A percentile compares a stretch with the other conserved stretches of the same genome.
These are phyloP conservation scores for Propithecus deckenii DNA, from an alignment of 2,797 vertebrate species.

Conservation along the genomic window DNA sequence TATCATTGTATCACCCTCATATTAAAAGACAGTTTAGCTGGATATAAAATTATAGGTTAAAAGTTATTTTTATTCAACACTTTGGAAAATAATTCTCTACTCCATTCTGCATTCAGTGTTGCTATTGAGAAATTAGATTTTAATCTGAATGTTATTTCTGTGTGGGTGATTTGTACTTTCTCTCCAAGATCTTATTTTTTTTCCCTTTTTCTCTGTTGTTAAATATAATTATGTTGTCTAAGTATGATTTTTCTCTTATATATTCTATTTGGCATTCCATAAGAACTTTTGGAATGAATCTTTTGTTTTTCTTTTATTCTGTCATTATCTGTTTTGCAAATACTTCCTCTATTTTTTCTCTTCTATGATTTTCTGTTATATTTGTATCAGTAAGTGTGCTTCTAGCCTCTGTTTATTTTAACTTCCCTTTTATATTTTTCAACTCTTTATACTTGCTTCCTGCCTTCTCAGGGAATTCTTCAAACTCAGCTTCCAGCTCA, in stretches of 20 bases:
- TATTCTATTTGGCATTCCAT: not conserved
- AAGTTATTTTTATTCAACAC: not conserved
- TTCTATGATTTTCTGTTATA: not conserved
- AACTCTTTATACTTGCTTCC: not conserved
- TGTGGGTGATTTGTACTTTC: not conserved
- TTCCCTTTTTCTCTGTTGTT: not conserved
- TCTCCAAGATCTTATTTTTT: not conserved
- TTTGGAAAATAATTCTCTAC: not conserved
- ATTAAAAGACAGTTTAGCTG: not conserved
- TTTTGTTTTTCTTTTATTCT: not conserved
- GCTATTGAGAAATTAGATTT: not conserved
- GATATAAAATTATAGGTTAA: slow-evolving; percentile 37
- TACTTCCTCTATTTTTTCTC: not conserved
- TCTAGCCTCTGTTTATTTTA: not conserved
- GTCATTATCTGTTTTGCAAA: not conserved
- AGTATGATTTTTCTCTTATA: not conserved
- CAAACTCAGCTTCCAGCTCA: not conserved
- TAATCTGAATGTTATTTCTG: not conserved
- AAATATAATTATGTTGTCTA: not conserved
- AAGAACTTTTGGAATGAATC: not conserved
- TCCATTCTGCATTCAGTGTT: not conserved
- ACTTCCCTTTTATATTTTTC: not conserved
- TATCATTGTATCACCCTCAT: not conserved
- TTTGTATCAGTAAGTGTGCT: not conserved
- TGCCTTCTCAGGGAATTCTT: not conserved